A percentile compares a stretch with the other conserved stretches of the same genome.
Evolutionary conservation across 2,113 vertebrate genomes (phyloP).

Genomic region (Semnornis frantzii): DNA sequence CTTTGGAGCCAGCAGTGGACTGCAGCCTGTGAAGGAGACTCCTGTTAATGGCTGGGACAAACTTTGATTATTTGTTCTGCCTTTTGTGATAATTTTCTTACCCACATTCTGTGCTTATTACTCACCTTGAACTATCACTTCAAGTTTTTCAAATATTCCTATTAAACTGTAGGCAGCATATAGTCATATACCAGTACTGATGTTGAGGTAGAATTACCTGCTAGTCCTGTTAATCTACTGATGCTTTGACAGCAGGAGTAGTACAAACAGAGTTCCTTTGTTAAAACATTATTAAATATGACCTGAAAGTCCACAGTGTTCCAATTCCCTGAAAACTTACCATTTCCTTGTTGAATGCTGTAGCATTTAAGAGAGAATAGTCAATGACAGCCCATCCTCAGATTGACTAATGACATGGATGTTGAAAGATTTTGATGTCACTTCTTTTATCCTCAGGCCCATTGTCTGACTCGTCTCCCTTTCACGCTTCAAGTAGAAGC

Average conservation of each 20-base stretch:
- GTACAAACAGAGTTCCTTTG: constrained; percentile 22
- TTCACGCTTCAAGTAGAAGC: not conserved
- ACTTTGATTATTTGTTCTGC: not conserved
- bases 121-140: not conserved
- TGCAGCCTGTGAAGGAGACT: not conserved
- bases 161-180: not conserved
- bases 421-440: constrained; percentile 56
- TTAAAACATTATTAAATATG: constrained; percentile 35
- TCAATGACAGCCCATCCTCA: not conserved
- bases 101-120: not conserved
- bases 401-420: constrained; percentile 44
- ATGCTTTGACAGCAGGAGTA: constrained; percentile 26
- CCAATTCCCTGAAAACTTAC: constrained; percentile 7
- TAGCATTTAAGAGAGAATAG: not conserved
- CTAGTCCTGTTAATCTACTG: constrained; percentile 45
- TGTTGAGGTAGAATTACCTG: constrained; percentile 36
- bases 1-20: not conserved
- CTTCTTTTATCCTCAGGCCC: constrained; percentile 50
- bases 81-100: not conserved
- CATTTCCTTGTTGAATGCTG: constrained; percentile 6
- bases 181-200: not conserved
- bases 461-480: constrained; percentile 19
- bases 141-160: constrained; percentile 5
- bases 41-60: not conserved
- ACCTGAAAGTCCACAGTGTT: constrained; percentile 17